phyloP scores from a whole-genome alignment of 92 coral and sea anemone species.

The Zoanthus sociatus region DNA sequence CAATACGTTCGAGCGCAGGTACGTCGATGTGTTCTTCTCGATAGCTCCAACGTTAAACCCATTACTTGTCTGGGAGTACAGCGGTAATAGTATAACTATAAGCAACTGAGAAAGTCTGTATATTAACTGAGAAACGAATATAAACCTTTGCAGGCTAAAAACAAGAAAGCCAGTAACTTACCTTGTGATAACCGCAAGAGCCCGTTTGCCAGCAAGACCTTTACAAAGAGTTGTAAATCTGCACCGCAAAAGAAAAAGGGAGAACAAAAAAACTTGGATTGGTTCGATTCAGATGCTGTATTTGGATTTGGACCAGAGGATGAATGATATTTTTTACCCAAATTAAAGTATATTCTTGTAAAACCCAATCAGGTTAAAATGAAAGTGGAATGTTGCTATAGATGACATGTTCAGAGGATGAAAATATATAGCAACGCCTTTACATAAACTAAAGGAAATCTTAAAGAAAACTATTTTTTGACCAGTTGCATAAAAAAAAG shows the following conservation, averaged over 20 bases:
- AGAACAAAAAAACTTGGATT: constrained; percentile 73
- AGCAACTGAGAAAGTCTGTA: not conserved
- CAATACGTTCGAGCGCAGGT: constrained; percentile 61
- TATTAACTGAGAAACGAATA: not conserved
- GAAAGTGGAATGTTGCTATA: no score
- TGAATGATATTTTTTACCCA: constrained; percentile 27
- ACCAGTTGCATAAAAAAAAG: no score
- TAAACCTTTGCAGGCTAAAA: constrained; percentile 15
- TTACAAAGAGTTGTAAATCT: constrained; percentile 75
- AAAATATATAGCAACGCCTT: no score
- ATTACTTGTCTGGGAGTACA: no score
- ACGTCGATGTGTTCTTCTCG: not conserved
- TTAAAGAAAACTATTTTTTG: no score
- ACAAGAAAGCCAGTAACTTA: constrained; percentile 30
- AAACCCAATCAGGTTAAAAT: no score
- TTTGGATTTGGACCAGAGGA: constrained; percentile 89
- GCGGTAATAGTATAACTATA: no score
- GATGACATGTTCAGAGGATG: no score
- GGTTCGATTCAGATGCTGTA: constrained; percentile 94
- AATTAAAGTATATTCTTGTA: no score
- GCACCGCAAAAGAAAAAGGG: constrained; percentile 64
- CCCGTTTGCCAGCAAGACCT: constrained; percentile 78
- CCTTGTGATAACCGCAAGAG: constrained; percentile 67
- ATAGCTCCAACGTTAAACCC: no score
- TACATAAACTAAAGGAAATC: no score